Evolutionary conservation across 2,888 invertebrate genomes (phyloP), one percentile per base, ranked within the genome.

Genomic region (Pristionchus entomophagus): DNA sequence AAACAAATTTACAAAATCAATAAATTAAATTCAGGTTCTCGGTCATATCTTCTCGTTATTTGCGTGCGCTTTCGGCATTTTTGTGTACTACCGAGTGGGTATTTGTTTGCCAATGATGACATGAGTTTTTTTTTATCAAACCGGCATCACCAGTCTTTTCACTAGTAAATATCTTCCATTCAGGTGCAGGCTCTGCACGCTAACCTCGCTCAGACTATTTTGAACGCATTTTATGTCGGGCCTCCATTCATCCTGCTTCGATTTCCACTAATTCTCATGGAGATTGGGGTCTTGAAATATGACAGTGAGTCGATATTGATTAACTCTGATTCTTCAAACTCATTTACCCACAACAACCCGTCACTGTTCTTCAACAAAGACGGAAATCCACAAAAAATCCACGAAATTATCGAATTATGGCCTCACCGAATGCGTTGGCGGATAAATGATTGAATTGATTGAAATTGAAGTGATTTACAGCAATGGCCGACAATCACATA

Each of bases 191-290:
- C 80, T 0, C 80, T 80, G 3, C 80, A 80, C n/a, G 14, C 32
- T 51, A 80, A 80, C 8, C 53, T 80, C 19, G 26, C 80, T 5
- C 51, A 51, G 22, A 80, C 53, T 5, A 49, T 80, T 19, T 51
- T 80, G 2, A 51, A 51, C 19, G 80, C 80, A 14, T 80, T 80
- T 32, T 49, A 51, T 6, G 32, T 49, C 19, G 80, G 80, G 0
- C 26, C 32, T 49, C 80, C 80, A 0, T 80, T 41, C 80, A 53
- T 80, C 22, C 14, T 80, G 19, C 80, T 80, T 2, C 80, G 80
- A 51, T 51, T 80, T 22, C 80, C 80, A 2, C 80, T 80, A 19
- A 80, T 80, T 80, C 32, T 80, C 8, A 80, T 80, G 80, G 80
- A 80, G 22, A 80, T n/a, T 2, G 80, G 80, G 2, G 6, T 32